Conservation (phyloP, 2,888 invertebrate genomes). For the Prenolepis imparis region DNA sequence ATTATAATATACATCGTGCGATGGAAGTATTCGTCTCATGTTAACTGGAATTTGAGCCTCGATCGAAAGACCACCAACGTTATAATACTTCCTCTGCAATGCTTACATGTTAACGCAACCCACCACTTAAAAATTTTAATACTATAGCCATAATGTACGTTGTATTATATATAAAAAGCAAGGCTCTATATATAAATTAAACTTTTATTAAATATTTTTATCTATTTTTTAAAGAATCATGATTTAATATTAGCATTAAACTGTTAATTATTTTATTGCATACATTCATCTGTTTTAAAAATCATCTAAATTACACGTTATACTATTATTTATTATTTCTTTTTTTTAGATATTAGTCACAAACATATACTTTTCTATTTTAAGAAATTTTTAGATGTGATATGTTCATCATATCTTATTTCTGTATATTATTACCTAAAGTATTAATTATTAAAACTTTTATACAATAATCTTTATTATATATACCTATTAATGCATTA, state of each 20-base stretch:
- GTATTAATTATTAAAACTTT: slow-evolving; percentile 61
- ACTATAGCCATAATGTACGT: not conserved
- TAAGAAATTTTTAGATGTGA: slow-evolving; percentile 53
- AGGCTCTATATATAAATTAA: not conserved
- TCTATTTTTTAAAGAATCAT: not conserved
- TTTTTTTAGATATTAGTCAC: not conserved
- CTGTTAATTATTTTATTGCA: not conserved
- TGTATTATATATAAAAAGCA: not conserved
- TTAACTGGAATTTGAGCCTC: slow-evolving; percentile 55
- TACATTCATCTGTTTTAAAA: not conserved
- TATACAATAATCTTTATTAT: slow-evolving; percentile 61
- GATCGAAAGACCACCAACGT: slow-evolving; percentile 37
- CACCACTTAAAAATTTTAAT: not conserved
- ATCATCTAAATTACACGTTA: not conserved
- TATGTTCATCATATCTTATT: slow-evolving; percentile 56
- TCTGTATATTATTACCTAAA: slow-evolving; percentile 65
- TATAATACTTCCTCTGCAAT: slow-evolving; percentile 11
- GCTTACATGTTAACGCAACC: not conserved
- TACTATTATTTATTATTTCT: not conserved
- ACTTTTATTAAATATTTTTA: not conserved
- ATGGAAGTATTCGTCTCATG: slow-evolving; percentile 40
- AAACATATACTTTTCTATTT: not conserved
- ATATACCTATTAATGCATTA: slow-evolving; percentile 45
- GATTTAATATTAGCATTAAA: not conserved
- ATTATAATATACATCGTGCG: slow-evolving; percentile 54